Base-by-base conservation (phyloP, 2,113 vertebrate species). In the Prinia subflava region DNA sequence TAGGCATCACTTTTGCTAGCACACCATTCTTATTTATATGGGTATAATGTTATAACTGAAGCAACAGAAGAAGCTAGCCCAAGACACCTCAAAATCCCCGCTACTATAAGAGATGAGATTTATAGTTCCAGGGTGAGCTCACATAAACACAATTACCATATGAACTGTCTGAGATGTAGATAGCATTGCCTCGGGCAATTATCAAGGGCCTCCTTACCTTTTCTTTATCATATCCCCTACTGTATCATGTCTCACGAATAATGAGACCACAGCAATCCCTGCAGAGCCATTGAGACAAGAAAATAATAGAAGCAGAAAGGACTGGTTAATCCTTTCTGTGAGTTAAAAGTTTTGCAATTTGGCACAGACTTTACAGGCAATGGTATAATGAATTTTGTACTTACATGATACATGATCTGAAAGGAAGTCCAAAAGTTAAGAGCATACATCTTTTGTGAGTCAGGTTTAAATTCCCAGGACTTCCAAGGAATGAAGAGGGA, bases 341-440 rank as follows among this genome's bases (percentile, higher is more conserved):
- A 97, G 89, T 94, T 92, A 96, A 96, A 96, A 77, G 86, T 95
- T 79, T 87, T 95, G 78, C 81, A 83, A 92, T 95, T 97, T 97
- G 96, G 96, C 96, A 96, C 88, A 79, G 88, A 55, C 44, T 95
- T 91, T 96, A 73, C 85, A 78, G 80, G 78, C 60, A 94, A 73
- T 85, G 92, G 87, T 93, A 96, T 71, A 95, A 96, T 87, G 69
- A 96, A 94, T 95, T 94, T 94, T 94, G 75, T 95, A 89, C 78
- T 97, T 96, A 84, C 64, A 95, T 95, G 94, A 97, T 96, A 97
- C 86, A 91, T 94, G 95, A 97, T 96, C 91, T 97, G 73, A 96
- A 96, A 94, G 92, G 93, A 95, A 97, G 88, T 95, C 91, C 94
- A 95, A 83, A 96, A 96, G 64, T 96, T 95, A 96, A 94, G 78